phyloP scores from a whole-genome alignment of 2,888 invertebrate species.

The Mechanitis messenoides region DNA sequence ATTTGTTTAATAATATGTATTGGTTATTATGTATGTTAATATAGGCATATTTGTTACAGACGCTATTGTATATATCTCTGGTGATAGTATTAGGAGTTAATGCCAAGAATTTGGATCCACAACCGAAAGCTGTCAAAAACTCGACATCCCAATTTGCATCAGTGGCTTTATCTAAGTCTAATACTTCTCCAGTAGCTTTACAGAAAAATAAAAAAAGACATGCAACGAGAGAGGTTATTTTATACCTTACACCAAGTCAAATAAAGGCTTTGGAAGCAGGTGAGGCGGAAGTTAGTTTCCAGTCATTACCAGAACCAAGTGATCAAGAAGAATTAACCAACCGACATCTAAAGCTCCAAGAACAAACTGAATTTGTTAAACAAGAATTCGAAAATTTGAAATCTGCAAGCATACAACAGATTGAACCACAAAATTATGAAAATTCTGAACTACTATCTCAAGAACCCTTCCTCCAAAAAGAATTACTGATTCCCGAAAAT shows the following conservation, averaged over 20 bases:
- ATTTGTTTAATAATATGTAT: background rate
- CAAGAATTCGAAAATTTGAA: constrained; percentile 18
- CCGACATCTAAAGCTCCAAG: constrained; percentile 23
- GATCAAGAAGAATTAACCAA: constrained; percentile 18
- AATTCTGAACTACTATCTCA: constrained; percentile 3
- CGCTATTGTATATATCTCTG: constrained; percentile 36
- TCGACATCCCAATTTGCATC: constrained; percentile 26
- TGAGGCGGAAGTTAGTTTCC: constrained; percentile 23
- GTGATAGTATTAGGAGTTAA: constrained; percentile 37
- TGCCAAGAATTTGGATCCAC: constrained; percentile 40
- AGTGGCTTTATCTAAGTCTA: constrained; percentile 7
- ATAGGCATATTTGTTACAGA: constrained; percentile 38
- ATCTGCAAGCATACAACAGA: constrained; percentile 7
- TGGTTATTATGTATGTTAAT: constrained; percentile 6
- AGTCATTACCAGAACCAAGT: constrained; percentile 15
- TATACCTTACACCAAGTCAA: constrained; percentile 59
- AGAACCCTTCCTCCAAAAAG: constrained; percentile 4
- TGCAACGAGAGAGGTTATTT: constrained; percentile 51
- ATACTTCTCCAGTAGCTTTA: constrained; percentile 2
- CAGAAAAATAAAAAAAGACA: constrained; percentile 31
- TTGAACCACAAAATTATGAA: background rate
- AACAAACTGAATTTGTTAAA: constrained; percentile 16
- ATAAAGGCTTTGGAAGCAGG: constrained; percentile 48
- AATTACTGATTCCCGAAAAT: background rate
- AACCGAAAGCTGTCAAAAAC: constrained; percentile 43